These are phyloP conservation scores for Tinea semifulvella DNA, from an alignment of 2,888 invertebrate genomes.

Conservation along the genomic window DNA sequence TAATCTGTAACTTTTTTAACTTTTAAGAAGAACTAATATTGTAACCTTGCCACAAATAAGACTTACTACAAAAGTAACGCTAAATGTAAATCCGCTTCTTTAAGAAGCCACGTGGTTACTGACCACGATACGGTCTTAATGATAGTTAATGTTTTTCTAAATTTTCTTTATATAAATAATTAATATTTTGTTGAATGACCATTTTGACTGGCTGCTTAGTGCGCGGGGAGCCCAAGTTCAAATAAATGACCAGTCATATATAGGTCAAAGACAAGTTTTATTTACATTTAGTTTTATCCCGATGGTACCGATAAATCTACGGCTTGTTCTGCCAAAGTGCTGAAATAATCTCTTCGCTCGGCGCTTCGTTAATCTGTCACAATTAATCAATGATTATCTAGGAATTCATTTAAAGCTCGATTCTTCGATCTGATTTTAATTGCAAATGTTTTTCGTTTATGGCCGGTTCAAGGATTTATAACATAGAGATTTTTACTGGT, in stretches of 20 bases:
- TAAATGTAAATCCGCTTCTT: too few species aligned
- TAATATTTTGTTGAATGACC: too few species aligned
- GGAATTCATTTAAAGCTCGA: slow-evolving; percentile 1
- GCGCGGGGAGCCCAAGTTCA: too few species aligned
- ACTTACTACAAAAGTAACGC: too few species aligned
- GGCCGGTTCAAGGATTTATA: background rate
- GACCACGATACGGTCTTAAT: background rate
- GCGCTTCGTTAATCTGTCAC: slow-evolving; percentile 31
- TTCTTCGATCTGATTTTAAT: slow-evolving; percentile 1
- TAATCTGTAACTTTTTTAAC: too few species aligned
- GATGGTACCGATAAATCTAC: slow-evolving; percentile 18
- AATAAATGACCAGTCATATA: background rate
- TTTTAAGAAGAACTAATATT: too few species aligned
- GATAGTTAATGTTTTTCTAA: background rate
- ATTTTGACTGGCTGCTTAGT: too few species aligned
- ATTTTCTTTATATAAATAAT: background rate
- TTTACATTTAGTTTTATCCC: background rate
- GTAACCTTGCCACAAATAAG: too few species aligned
- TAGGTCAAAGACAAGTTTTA: background rate
- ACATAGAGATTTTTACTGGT: too few species aligned
- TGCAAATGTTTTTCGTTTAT: slow-evolving; percentile 1
- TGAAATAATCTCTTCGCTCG: slow-evolving; percentile 28
- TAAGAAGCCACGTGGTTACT: too few species aligned
- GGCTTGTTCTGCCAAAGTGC: slow-evolving; percentile 30
- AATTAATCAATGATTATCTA: slow-evolving; percentile 13